Conservation (phyloP, 1,140 invertebrate genomes). For the Halotydeus destructor region DNA sequence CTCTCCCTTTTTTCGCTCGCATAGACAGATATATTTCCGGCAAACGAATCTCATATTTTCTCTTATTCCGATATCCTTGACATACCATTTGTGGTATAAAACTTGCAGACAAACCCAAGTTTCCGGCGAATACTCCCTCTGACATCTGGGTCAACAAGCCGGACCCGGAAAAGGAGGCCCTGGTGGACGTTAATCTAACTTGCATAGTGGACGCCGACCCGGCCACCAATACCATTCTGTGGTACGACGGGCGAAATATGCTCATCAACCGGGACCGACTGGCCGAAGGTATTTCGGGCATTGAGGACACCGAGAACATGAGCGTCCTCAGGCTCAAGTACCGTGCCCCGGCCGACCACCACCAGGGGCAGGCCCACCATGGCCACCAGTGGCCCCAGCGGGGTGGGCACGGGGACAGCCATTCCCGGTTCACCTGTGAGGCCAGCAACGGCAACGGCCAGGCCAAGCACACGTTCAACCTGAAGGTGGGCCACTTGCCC, state of each 20-base stretch:
- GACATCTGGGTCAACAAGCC: conserved; percentile 5
- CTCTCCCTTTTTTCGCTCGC: too few relatives aligned
- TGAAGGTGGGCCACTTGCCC: too few relatives aligned
- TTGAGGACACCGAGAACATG: conserved; percentile 4
- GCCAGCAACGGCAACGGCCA: too few relatives aligned
- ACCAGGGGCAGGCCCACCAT: too few relatives aligned
- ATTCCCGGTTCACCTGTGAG: too few relatives aligned
- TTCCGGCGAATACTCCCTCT: conserved; percentile 3
- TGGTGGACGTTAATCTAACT: conserved; percentile 6
- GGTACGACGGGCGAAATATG: background rate
- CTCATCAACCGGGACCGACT: background rate
- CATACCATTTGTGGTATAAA: too few relatives aligned
- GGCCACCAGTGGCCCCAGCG: too few relatives aligned
- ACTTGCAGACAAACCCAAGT: conserved; percentile 6
- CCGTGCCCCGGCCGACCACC: background rate
- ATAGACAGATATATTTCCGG: too few relatives aligned
- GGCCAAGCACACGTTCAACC: too few relatives aligned
- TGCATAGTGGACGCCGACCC: conserved; percentile 9
- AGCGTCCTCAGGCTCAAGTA: background rate
- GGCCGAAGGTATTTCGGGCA: background rate
- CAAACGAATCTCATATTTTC: too few relatives aligned
- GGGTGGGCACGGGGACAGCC: too few relatives aligned
- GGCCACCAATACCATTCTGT: conserved; percentile 3
- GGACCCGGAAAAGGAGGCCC: conserved; percentile 5
- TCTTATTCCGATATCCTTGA: too few relatives aligned